Evolutionary conservation across 1,140 invertebrate species (phyloP).

Genomic region (Sinella curviseta): DNA sequence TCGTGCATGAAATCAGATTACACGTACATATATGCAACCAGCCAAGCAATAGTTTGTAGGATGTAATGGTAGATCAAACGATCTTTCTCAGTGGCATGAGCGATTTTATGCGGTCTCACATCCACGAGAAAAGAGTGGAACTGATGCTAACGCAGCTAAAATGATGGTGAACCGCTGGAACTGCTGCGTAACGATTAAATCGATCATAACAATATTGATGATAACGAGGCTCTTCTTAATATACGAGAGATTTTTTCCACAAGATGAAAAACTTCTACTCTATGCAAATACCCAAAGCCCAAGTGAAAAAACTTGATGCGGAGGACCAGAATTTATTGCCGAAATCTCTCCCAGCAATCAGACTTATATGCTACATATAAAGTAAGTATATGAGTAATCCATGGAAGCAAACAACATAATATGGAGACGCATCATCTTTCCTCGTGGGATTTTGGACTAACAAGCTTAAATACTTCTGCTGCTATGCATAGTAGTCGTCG

Average conservation of each 20-base stretch:
- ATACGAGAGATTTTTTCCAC: neutral
- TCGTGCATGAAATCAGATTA: conserved; percentile 24
- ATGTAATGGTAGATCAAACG: conserved; percentile 1
- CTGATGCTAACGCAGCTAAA: neutral
- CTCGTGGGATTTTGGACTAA: too few species aligned
- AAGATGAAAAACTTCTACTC: neutral
- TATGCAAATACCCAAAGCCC: too few species aligned
- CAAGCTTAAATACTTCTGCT: too few species aligned
- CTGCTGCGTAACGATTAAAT: conserved; percentile 13
- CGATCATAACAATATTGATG: conserved; percentile 5
- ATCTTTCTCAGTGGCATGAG: neutral
- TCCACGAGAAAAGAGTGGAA: neutral
- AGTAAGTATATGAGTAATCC: too few species aligned
- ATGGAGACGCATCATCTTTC: too few species aligned
- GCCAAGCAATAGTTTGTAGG: neutral
- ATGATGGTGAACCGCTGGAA: conserved; percentile 13
- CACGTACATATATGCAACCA: neutral
- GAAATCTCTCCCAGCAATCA: too few species aligned
- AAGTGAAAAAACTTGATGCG: too few species aligned
- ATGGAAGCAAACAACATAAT: too few species aligned
- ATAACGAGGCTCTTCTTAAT: conserved; percentile 6
- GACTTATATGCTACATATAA: too few species aligned
- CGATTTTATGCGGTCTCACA: conserved; percentile 12
- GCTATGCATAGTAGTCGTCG: too few species aligned
- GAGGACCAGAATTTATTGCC: too few species aligned